These are phyloP conservation scores for Hepsetus odoe DNA, from an alignment of 2,113 vertebrate species.

Conservation along the genomic window DNA sequence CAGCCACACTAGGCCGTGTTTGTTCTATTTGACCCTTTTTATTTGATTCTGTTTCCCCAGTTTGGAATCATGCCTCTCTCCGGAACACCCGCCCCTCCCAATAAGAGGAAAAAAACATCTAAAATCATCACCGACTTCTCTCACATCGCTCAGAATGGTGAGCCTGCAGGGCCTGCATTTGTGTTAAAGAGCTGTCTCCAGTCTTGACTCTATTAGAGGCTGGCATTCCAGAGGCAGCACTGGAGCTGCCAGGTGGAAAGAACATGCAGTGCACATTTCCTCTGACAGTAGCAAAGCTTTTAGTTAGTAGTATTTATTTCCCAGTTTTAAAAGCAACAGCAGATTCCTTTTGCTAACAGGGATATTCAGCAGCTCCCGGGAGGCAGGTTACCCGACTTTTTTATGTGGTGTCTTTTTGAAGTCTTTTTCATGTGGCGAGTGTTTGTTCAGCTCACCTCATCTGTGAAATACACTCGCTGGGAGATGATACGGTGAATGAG, in stretches of 20 bases:
- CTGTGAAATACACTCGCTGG: conserved; percentile 19
- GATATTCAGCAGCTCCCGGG: background rate
- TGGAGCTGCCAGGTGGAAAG: background rate
- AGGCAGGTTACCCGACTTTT: background rate
- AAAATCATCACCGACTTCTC: conserved; percentile 85
- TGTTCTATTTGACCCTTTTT: background rate
- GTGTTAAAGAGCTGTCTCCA: background rate
- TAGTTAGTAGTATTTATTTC: background rate
- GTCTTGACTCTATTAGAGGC: background rate
- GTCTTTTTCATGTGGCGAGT: conserved; percentile 6
- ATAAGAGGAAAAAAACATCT: conserved; percentile 91
- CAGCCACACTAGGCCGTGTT: background rate
- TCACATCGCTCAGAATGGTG: conserved; percentile 86
- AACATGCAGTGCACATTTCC: background rate
- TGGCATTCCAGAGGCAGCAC: background rate
- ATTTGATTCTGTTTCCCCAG: conserved; percentile 45
- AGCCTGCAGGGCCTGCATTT: conserved; percentile 52
- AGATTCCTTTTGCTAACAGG: background rate
- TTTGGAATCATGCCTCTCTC: conserved; percentile 86
- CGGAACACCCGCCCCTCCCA: conserved; percentile 88
- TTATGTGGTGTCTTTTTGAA: conserved; percentile 22
- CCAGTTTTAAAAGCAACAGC: background rate
- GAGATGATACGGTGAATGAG: conserved; percentile 12
- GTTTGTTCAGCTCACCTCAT: conserved; percentile 36
- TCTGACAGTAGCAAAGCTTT: background rate